phyloP scores from a whole-genome alignment of 2,888 invertebrate species.

The Acronicta aceris region DNA sequence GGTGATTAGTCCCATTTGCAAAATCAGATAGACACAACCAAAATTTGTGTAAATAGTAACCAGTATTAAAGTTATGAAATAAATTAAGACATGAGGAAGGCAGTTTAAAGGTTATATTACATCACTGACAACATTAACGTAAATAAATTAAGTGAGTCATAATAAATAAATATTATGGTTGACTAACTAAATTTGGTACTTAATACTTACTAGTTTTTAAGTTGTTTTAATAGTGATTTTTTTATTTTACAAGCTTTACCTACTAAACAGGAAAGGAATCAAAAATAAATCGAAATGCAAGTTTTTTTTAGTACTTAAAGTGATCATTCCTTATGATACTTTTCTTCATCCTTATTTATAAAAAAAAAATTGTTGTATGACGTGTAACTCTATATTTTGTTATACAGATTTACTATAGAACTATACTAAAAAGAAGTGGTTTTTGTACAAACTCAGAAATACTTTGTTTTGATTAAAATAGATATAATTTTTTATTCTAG shows the following conservation, averaged over 20 bases:
- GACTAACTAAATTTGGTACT: slow-evolving; percentile 29
- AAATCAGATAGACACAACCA: slow-evolving; percentile 23
- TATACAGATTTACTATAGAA: no score
- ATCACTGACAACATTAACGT: slow-evolving; percentile 50
- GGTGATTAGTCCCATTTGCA: slow-evolving; percentile 2
- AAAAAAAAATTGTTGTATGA: no score
- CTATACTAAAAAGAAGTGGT: no score
- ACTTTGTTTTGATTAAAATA: no score
- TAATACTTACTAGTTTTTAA: background rate
- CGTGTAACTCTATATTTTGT: no score
- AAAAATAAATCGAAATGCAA: no score
- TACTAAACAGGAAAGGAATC: no score
- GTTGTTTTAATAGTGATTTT: background rate
- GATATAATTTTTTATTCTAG: background rate
- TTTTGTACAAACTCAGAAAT: no score
- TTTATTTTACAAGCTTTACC: slow-evolving; percentile 22
- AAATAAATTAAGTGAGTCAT: slow-evolving; percentile 50
- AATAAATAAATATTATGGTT: slow-evolving; percentile 24
- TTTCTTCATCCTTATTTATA: no score
- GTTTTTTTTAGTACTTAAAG: no score
- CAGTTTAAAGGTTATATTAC: slow-evolving; percentile 51
- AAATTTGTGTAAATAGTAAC: slow-evolving; percentile 31
- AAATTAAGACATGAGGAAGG: slow-evolving; percentile 43
- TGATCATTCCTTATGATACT: no score
- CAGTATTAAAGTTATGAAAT: slow-evolving; percentile 35